These are phyloP conservation scores for Prunella strophiata DNA, from an alignment of 2,797 vertebrate genomes.

Conservation along the genomic window DNA sequence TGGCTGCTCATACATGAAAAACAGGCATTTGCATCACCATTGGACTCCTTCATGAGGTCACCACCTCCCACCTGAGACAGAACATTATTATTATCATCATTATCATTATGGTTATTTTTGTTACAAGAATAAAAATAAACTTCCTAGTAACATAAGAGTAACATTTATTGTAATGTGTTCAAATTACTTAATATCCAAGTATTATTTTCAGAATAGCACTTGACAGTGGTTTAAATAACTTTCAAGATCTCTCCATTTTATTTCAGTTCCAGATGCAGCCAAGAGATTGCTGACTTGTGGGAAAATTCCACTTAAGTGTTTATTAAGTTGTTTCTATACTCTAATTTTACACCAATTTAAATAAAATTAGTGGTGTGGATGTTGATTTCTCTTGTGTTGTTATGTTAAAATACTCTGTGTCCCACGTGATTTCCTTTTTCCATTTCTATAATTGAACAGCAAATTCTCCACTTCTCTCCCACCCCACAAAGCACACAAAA, in stretches of 20 bases:
- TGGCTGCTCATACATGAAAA: background rate
- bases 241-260: background rate
- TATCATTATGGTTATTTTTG: background rate
- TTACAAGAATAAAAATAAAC: background rate
- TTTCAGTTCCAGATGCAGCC: background rate
- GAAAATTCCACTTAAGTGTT: constrained; percentile 7
- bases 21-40: background rate
- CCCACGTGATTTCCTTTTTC: background rate
- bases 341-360: constrained; percentile 9
- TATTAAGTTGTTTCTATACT: constrained; percentile 15
- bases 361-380: constrained; percentile 21
- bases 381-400: constrained; percentile 9
- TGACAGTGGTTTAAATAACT: background rate
- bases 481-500: background rate
- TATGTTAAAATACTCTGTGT: background rate
- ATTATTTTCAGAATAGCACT: background rate
- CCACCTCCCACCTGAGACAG: background rate
- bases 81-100: background rate
- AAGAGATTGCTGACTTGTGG: background rate
- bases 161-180: background rate
- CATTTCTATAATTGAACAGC: background rate
- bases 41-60: background rate
- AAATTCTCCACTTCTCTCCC: background rate
- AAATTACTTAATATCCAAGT: background rate
- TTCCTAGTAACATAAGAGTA: background rate